Evolutionary conservation across 2,113 vertebrate species (phyloP).

Genomic region (Rhinolophus sinicus): DNA sequence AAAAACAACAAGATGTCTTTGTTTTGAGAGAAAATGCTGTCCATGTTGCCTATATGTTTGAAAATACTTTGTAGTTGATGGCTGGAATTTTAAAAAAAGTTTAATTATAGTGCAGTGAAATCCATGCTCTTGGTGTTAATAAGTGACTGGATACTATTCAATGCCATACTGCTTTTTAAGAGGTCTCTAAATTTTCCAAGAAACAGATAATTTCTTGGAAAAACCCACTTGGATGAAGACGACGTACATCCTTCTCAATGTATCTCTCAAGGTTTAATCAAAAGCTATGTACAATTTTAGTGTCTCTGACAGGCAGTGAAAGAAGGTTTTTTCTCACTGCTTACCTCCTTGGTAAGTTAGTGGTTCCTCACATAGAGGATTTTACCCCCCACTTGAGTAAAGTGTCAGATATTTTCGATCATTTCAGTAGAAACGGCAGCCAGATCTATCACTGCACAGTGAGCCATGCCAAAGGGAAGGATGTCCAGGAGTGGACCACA

Average conservation of each 20-base stretch:
- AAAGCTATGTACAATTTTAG: slow-evolving; percentile 21
- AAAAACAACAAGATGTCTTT: background rate
- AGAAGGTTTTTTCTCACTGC: slow-evolving; percentile 11
- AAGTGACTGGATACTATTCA: background rate
- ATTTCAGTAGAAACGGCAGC: background rate
- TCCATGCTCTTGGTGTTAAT: background rate
- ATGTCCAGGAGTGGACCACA: slow-evolving; percentile 55
- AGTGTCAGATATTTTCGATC: slow-evolving; percentile 46
- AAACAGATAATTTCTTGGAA: background rate
- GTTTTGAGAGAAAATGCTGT: background rate
- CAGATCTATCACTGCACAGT: background rate
- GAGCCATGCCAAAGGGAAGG: slow-evolving; percentile 27
- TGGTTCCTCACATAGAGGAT: background rate
- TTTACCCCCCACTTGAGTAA: background rate
- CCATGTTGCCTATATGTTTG: background rate
- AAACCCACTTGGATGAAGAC: background rate
- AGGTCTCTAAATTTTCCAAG: background rate
- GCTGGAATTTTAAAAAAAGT: background rate
- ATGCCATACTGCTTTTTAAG: background rate
- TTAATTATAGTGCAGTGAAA: background rate
- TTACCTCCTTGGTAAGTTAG: slow-evolving; percentile 1
- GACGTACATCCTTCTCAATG: slow-evolving; percentile 19
- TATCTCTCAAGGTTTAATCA: slow-evolving; percentile 27
- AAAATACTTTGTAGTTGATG: background rate
- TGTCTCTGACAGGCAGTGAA: slow-evolving; percentile 42